These are phyloP conservation scores for Adelphocoris suturalis DNA, from an alignment of 2,888 invertebrate species.

Conservation along the genomic window DNA sequence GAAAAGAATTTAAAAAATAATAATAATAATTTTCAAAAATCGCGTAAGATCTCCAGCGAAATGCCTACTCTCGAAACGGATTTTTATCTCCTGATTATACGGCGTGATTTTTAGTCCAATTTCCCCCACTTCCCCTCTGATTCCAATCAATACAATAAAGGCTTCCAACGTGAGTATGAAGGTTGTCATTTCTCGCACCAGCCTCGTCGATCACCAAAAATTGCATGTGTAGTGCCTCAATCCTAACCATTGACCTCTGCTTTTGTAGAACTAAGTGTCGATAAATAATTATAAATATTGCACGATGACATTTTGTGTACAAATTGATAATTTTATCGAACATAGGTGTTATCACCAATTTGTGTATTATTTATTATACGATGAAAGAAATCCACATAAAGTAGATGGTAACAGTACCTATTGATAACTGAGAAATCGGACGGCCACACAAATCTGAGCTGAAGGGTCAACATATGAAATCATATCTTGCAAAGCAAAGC, in stretches of 20 bases:
- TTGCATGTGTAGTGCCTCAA: conserved; percentile 4
- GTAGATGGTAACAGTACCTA: too few species aligned
- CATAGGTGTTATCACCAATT: too few species aligned
- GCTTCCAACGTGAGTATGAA: conserved; percentile 32
- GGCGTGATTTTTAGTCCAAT: background rate
- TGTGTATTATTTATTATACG: too few species aligned
- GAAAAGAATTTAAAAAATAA: background rate
- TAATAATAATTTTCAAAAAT: background rate
- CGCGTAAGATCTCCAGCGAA: background rate
- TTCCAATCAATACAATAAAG: conserved; percentile 37
- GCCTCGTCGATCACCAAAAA: background rate
- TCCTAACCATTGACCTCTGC: background rate
- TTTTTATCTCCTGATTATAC: background rate
- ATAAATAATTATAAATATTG: too few species aligned
- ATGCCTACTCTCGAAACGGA: background rate
- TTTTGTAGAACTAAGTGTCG: background rate
- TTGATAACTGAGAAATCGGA: too few species aligned
- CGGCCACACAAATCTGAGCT: too few species aligned
- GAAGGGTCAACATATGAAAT: too few species aligned
- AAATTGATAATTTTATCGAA: too few species aligned
- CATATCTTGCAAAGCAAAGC: too few species aligned
- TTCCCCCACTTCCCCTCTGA: conserved; percentile 4
- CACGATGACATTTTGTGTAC: too few species aligned
- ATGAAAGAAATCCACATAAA: too few species aligned
- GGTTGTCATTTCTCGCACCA: conserved; percentile 15